Base-by-base conservation (phyloP, 35 echinoderm and acorn worm species). In the Hemicentrotus pulcherrimus region DNA sequence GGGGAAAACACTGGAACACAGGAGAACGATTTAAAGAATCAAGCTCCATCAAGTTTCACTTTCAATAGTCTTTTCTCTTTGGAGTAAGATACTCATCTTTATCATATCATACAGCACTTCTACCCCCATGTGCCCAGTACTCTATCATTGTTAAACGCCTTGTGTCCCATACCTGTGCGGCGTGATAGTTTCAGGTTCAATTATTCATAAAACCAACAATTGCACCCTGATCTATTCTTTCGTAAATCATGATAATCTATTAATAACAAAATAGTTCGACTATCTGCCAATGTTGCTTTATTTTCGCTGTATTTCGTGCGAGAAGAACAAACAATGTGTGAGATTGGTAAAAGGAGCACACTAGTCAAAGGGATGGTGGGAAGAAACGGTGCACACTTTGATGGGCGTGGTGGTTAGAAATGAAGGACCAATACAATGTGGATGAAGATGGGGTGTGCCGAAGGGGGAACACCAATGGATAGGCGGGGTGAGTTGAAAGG, bases 51-150 rank as follows among this genome's bases (percentile, higher is more conserved):
- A 78, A 78, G 65, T 78, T 78, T 78, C 65, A 78, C 22, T 78
- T 78, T 78, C 65, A 78, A 78, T 78, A 78, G 7, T 78, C 65
- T 78, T 78, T 78, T 78, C 65, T 78, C 65, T 78, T 78, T 78
- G 65, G 19, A 55, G 50, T 78, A 28, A 78, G 65, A 78, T 78
- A 78, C 65, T n/a, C 65, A 78, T 78, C 65, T 78, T 78, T 78
- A 78, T 24, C 28, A 28, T 78, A 78, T 78, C 65, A 78, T 78
- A 28, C 15, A 78, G 24, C 65, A 30, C 28, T 22, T 28, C 19
- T 78, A 28, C 65, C 65, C 65, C 50, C 65, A 5, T 78, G 65
- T 8, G 65, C 19, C 22, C 7, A 22, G 7, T n/a, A 78, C 65
- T 78, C 65, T 28, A 28, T 78, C 65, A 78, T n/a, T 78, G 22